Conservation (phyloP, 2,113 vertebrate genomes). For the Hippocampus guttulatus region DNA sequence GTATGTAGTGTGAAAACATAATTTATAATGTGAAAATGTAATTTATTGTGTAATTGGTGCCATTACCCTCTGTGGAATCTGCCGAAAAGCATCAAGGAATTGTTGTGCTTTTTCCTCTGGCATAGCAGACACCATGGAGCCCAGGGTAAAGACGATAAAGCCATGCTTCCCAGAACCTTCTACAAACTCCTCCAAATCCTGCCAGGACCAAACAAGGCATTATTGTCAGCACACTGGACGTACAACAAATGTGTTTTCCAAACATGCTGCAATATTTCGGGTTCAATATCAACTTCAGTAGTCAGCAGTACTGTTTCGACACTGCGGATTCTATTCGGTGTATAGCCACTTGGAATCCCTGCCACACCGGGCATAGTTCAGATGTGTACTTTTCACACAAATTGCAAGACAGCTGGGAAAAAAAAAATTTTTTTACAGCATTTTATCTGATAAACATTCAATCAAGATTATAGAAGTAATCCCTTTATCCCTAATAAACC, state of each 20-base stretch:
- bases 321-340: not conserved
- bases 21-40: slow-evolving; percentile 1
- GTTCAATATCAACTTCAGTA: not conserved
- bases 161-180: slow-evolving; percentile 89
- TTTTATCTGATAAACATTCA: not conserved
- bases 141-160: slow-evolving; percentile 88
- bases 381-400: not conserved
- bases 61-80: slow-evolving; percentile 86
- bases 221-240: not conserved
- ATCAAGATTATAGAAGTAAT: slow-evolving; percentile 1
- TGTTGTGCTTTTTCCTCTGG: slow-evolving; percentile 75
- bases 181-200: slow-evolving; percentile 88
- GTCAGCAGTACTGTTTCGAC: not conserved
- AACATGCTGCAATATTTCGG: not conserved
- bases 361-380: not conserved
- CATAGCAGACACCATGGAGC: slow-evolving; percentile 86
- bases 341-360: not conserved
- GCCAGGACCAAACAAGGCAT: slow-evolving; percentile 21
- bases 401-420: not conserved
- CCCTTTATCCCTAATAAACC: not conserved
- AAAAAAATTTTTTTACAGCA: not conserved
- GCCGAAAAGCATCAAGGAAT: slow-evolving; percentile 81
- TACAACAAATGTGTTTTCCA: not conserved
- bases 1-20: not conserved
- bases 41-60: not conserved